These are phyloP conservation scores for Daphoenositta chrysoptera DNA, from an alignment of 2,113 vertebrate genomes.

Conservation along the genomic window DNA sequence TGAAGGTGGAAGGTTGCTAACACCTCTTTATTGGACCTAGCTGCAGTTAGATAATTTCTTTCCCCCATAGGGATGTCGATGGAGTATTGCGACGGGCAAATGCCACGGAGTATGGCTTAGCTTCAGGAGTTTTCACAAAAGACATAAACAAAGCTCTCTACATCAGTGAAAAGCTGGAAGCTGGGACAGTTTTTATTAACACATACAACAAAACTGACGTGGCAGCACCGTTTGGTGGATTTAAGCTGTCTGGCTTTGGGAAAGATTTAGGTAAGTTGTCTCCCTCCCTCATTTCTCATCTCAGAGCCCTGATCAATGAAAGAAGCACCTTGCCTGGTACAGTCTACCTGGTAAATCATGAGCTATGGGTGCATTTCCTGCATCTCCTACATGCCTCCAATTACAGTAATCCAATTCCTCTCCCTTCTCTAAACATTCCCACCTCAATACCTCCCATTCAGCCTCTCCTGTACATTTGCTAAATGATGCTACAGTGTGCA, in stretches of 20 bases:
- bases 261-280: slow-evolving; percentile 89
- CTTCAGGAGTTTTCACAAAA: slow-evolving; percentile 93
- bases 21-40: not conserved
- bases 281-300: not conserved
- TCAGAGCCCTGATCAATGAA: not conserved
- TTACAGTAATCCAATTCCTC: not conserved
- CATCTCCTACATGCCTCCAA: not conserved
- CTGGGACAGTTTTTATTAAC: slow-evolving; percentile 95
- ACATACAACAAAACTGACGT: slow-evolving; percentile 98
- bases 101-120: slow-evolving; percentile 91
- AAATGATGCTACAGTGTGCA: fast-evolving
- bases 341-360: not conserved
- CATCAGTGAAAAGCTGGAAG: slow-evolving; percentile 89
- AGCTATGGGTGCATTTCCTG: not conserved
- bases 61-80: slow-evolving; percentile 79
- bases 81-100: slow-evolving; percentile 90
- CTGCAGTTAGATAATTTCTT: not conserved
- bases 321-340: not conserved
- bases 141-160: slow-evolving; percentile 97
- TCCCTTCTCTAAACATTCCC: not conserved
- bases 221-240: slow-evolving; percentile 93
- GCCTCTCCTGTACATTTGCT: not conserved
- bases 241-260: slow-evolving; percentile 96
- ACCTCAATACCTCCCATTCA: not conserved
- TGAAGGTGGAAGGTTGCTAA: not conserved